Percentiles rank a stretch among this genome's conserved stretches.
Evolutionary conservation across 2,797 vertebrate genomes (phyloP).

Genomic region (Typhlichthys subterraneus): DNA sequence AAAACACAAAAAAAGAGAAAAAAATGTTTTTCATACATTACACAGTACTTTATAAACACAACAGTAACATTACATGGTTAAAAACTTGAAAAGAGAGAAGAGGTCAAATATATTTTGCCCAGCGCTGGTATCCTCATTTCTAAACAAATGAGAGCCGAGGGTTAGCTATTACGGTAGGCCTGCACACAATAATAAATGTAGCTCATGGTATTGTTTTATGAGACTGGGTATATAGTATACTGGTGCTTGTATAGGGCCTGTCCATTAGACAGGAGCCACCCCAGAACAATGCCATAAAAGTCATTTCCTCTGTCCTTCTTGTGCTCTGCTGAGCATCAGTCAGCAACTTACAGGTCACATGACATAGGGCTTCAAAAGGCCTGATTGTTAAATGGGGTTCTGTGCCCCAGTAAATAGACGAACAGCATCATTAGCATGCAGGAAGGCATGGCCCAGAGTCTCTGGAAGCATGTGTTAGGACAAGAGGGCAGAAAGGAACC

Average conservation of each 20-base stretch:
- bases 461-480: conserved; percentile 40
- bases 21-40: neutral
- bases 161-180: conserved; percentile 52
- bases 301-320: conserved; percentile 21
- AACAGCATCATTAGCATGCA: conserved; percentile 65
- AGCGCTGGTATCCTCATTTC: conserved; percentile 52
- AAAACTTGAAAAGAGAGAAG: conserved; percentile 29
- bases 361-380: conserved; percentile 35
- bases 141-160: conserved; percentile 61
- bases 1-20: neutral
- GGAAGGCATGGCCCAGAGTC: conserved; percentile 50
- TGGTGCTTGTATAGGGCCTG: conserved; percentile 1
- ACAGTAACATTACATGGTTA: conserved; percentile 6
- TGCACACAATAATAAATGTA: conserved; percentile 38
- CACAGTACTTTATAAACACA: neutral
- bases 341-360: conserved; percentile 34
- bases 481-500: conserved; percentile 27
- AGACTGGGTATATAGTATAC: conserved; percentile 16
- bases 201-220: conserved; percentile 37
- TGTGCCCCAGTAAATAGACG: conserved; percentile 38
- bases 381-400: conserved; percentile 19
- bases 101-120: conserved; percentile 32
- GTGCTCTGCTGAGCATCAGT: conserved; percentile 26
- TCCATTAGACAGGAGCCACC: conserved; percentile 18
- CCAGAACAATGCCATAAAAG: neutral